These are phyloP conservation scores for Diabrotica undecimpunctata DNA, from an alignment of 1,140 invertebrate species.

Conservation along the genomic window DNA sequence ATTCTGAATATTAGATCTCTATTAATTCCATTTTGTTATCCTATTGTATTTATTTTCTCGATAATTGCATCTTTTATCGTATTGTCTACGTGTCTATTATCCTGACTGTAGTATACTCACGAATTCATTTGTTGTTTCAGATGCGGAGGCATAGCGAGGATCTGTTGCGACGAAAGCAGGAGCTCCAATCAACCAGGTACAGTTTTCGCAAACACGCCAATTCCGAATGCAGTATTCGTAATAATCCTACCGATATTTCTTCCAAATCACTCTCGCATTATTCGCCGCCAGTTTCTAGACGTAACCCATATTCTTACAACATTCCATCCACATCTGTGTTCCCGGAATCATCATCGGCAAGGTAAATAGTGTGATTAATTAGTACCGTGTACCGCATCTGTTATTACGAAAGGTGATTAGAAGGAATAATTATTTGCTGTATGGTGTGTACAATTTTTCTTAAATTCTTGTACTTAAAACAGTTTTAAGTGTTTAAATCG, in stretches of 20 bases:
- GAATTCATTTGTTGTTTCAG: slow-evolving; percentile 40
- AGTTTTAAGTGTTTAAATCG: too few relatives aligned
- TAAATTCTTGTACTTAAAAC: too few relatives aligned
- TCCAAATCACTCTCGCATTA: slow-evolving; percentile 40
- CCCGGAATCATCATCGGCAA: slow-evolving; percentile 32
- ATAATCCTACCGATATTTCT: slow-evolving; percentile 20
- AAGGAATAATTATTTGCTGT: too few relatives aligned
- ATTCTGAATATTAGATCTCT: too few relatives aligned
- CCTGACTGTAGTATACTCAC: too few relatives aligned
- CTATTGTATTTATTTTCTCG: too few relatives aligned
- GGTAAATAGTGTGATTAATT: neutral
- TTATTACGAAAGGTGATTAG: too few relatives aligned
- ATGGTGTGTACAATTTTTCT: too few relatives aligned
- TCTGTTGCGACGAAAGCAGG: slow-evolving; percentile 47
- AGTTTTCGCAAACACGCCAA: slow-evolving; percentile 46
- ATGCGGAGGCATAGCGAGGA: slow-evolving; percentile 51
- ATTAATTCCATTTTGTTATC: too few relatives aligned
- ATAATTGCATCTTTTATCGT: too few relatives aligned
- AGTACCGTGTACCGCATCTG: too few relatives aligned
- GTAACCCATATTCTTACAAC: slow-evolving; percentile 37
- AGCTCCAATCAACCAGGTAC: slow-evolving; percentile 49
- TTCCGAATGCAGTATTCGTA: slow-evolving; percentile 37
- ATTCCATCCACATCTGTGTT: slow-evolving; percentile 41
- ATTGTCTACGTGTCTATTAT: too few relatives aligned
- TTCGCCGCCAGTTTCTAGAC: slow-evolving; percentile 40